Percentiles rank a stretch among this genome's conserved stretches.
Conservation (phyloP, 2,113 vertebrate species). For the Periophthalmodon schlosseri region DNA sequence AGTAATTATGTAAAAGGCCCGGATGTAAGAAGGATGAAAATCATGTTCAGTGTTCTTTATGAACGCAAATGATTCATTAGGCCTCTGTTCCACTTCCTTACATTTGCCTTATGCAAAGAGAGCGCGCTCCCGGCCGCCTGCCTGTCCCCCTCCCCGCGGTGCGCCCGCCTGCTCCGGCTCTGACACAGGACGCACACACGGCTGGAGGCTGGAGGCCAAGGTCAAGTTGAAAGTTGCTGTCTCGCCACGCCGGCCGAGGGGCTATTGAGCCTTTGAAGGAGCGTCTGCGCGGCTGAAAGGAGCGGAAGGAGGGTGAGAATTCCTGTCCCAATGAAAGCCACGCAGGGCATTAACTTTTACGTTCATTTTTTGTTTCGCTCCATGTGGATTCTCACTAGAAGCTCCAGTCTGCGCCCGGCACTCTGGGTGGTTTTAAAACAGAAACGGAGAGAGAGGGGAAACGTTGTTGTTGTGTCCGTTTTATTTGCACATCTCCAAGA, state of each 20-base stretch:
- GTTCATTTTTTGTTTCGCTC: conserved; percentile 59
- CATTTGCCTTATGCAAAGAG: conserved; percentile 65
- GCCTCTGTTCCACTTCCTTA: conserved; percentile 19
- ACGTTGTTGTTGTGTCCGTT: not conserved
- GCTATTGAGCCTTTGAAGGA: conserved; percentile 78
- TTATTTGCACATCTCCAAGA: conserved; percentile 32
- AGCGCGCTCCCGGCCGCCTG: conserved; percentile 52
- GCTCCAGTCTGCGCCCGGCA: conserved; percentile 23
- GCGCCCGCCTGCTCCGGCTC: conserved; percentile 61
- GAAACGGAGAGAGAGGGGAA: conserved; percentile 23
- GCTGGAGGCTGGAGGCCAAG: conserved; percentile 95
- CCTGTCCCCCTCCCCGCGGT: conserved; percentile 49
- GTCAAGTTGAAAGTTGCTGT: conserved; percentile 97
- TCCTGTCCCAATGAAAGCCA: conserved; percentile 72
- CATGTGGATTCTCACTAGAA: conserved; percentile 33
- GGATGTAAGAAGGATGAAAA: not conserved
- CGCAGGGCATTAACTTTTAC: conserved; percentile 74
- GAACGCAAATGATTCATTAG: not conserved
- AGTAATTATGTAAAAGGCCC: not conserved
- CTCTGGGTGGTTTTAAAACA: conserved; percentile 18
- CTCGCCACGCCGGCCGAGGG: conserved; percentile 80
- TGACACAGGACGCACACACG: conserved; percentile 82
- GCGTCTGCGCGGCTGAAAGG: conserved; percentile 70
- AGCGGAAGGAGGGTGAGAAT: conserved; percentile 75
- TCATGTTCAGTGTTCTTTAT: not conserved